Base-by-base conservation (phyloP, 2,113 vertebrate species). In the Entelurus aequoreus region DNA sequence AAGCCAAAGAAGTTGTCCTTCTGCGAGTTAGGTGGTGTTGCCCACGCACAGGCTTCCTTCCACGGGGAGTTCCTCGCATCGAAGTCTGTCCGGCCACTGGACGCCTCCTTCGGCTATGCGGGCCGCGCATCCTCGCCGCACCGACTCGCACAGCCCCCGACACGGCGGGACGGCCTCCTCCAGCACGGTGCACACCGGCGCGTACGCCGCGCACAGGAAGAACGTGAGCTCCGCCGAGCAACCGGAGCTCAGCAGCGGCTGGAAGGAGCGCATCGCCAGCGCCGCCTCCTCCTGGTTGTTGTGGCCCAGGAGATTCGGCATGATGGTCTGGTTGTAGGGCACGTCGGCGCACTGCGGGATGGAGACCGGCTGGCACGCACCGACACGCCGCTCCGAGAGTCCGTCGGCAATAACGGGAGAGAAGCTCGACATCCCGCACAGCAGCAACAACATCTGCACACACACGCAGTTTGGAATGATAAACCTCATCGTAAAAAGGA, bases 31-130 rank as follows among this genome's bases (percentile, higher is more conserved):
- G 6, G n/a, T 28, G 1, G 10, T 53, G 51, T 13, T 67, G 44
- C 93, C 94, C 48, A 96, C 94, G 83, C 94, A 96, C 80, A 96
- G 94, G 28, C 28, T 28, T 84, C 94, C 94, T 0, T 91, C 92
- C 0, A 96, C 92, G 0, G 94, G 94, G 87, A 96, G 95, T 67
- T 91, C 90, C 78, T 95, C 93, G 77, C 94, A 96, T 57, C 92
- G 91, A 38, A 95, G 90, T 1, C 93, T 80, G 84, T 96, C 94
- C 0, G 94, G 94, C 94, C 94, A 96, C 88, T 95, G 94, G 88
- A 96, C 94, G 47, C 94, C 94, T 48, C 94, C 94, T 78, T 94
- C 95, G 63, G 95, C 95, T 93, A 96, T 95, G 28, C 94, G 89
- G 48, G 94, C 94, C 82, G 94, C 93, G 60, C 94, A 96, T 57